Evolutionary conservation across 2,797 vertebrate species (phyloP), one percentile per base, ranked within the genome.

Genomic region (Molossus alvarezi): DNA sequence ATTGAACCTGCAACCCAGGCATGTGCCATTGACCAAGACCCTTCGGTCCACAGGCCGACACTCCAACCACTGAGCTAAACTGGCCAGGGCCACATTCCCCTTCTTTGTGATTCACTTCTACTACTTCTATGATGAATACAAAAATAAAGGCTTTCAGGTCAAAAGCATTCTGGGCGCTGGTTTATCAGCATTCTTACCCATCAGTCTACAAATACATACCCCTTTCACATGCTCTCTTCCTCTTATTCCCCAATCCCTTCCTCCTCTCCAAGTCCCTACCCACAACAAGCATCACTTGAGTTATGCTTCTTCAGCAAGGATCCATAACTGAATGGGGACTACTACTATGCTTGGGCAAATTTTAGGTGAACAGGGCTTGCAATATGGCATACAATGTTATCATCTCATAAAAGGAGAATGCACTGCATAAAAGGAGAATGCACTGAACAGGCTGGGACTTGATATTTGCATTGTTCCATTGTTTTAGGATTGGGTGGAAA

Each of bases 141-240:
- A 94, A 95, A 96, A 95, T 58, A 94, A 96, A 91, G 89, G 72
- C 92, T 96, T 96, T 91, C 58, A 57, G 86, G 79, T 80, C 86
- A 64, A 80, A 96, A 95, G 86, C 71, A 75, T 94, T 95, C 94
- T 94, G 77, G 96, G 85, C 94, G 95, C 97, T 97, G 97, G 97
- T 97, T 97, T 91, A 97, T 96, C 97, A 95, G 94, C 97, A 97
- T 97, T 98, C 97, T 97, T 97, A 95, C 88, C 94, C 72, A 91
- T 86, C 94, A 79, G 94, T 95, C 94, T 96, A 91, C 90, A 96
- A 95, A 96, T 92, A 97, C 92, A 94, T 86, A 91, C 86, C 95
- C 95, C 95, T 94, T 97, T 96, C 97, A 96, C 95, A 95, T 48
- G 95, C 88, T 96, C 71, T 55, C 75, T 83, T 72, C 80, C 53